Base-by-base conservation (phyloP, 2,113 vertebrate species). In the Oryzias woworae region DNA sequence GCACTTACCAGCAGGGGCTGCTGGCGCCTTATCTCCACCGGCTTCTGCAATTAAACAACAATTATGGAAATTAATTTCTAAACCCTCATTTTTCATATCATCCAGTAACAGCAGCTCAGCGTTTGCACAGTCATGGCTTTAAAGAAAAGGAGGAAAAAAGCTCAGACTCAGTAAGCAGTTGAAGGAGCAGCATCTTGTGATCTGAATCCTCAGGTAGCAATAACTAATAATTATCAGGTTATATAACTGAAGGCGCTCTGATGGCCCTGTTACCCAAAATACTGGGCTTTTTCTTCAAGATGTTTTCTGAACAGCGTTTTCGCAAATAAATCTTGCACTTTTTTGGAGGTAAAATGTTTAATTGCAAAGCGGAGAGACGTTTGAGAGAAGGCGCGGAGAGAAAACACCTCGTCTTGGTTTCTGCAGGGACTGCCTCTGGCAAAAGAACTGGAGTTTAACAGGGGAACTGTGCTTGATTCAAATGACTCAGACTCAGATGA, bases 1-100 rank as follows among this genome's bases (percentile, higher is more conserved):
- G 13, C n/a, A 77, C 89, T 86, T 53, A 93, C 92, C 91, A 89
- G 87, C 85, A 91, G 91, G 84, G 62, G 89, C 75, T 66, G 89
- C 86, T 86, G 88, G 69, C 60, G 77, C 62, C 64, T 79, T 53
- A 57, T 82, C 65, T 74, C 83, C 87, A 51, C 86, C 44, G 53
- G 80, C 83, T 69, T 16, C 91, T 91, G 81, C 81, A 84, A 84
- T 78, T 76, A 76, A 81, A 83, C 53, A 85, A 78, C 73, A 80
- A 76, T 78, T 73, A 79, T 74, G 76, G 44, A 56, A 88, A 83
- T 83, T 69, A 79, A 83, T 80, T 74, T 67, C 58, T 44, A 53
- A 62, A 46, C 69, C 65, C 75, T 82, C 65, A 69, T 85, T 77
- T 53, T 72, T 76, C 58, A 65, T 63, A 74, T 81, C 69, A 59